Percentiles rank a stretch among this genome's conserved stretches.
phyloP scores from a whole-genome alignment of 2,113 vertebrate genomes.

The Neogobius melanostomus region DNA sequence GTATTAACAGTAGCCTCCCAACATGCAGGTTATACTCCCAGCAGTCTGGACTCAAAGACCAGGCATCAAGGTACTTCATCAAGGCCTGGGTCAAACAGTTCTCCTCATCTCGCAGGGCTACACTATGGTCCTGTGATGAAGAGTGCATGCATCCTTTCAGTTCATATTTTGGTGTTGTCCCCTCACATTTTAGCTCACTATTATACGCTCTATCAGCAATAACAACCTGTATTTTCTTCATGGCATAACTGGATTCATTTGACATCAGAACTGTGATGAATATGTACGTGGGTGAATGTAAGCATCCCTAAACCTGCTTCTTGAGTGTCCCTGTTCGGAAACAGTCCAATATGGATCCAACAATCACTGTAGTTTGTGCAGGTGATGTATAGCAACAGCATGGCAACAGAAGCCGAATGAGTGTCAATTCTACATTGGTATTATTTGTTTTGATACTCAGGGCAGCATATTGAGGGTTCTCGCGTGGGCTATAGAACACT shows the following conservation, averaged over 20 bases:
- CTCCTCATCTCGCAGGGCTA: conserved; percentile 48
- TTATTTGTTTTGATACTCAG: no score
- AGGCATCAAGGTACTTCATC: conserved; percentile 75
- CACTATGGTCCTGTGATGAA: conserved; percentile 43
- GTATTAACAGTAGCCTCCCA: conserved; percentile 64
- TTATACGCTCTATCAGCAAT: not conserved
- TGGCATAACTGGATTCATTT: no score
- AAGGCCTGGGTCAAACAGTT: conserved; percentile 55
- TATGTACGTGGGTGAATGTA: not conserved
- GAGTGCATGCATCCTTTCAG: not conserved
- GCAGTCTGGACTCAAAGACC: conserved; percentile 64
- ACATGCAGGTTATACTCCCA: conserved; percentile 71
- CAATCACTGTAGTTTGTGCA: not conserved
- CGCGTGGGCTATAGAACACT: no score
- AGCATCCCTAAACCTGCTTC: not conserved
- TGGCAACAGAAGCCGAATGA: no score
- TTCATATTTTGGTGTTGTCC: not conserved
- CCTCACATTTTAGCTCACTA: no score
- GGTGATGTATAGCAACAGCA: no score
- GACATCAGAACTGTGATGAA: no score
- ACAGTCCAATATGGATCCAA: not conserved
- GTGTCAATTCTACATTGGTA: no score
- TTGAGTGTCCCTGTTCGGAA: not conserved
- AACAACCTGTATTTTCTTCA: not conserved
- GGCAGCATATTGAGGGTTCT: no score